Base-by-base conservation (phyloP, 2,888 invertebrate species). In the Agrotis exclamationis region DNA sequence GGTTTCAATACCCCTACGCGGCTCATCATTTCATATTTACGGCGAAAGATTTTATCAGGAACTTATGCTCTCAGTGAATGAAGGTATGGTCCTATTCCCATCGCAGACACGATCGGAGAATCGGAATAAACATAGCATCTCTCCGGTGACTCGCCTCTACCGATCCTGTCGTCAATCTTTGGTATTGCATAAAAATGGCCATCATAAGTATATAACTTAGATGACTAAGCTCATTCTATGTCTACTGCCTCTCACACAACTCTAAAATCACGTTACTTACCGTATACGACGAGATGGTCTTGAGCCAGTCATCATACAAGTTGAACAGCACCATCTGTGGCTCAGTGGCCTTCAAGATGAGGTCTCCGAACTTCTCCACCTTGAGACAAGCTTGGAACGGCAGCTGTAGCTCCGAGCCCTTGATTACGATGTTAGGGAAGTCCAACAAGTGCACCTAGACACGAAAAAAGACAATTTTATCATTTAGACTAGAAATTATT, bases 261-360 rank as follows among this genome's bases (percentile, higher is more conserved):
- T n/a, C n/a, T n/a, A n/a, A 33, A 33, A 14, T 33, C 9, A 20
- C 9, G 9, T 48, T 1, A 56, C 96, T 96, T 85, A 97, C 98
- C 3, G 99, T 99, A 92, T 99, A 99, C 0, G 99, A 99, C 0
- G 99, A 99, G 88, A 99, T 99, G 0, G 99, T 99, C 94, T 99
- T 99, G 71, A 99, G 96, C 99, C 99, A 99, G 94, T 99, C 99
- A 89, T 99, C 99, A 88, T 99, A 99, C 62, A 99, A 96, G 96
- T 99, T 99, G 96, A 99, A 99, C 45, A 99, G 96, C 56, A 99
- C 99, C 99, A 99, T 99, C 96, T 99, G 99, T 0, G 99, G 99
- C 91, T 99, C 99, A 0, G 99, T 99, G 1, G 99, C 99, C 94
- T 99, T 99, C 68, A 99, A 96, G 89, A 99, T 99, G 73, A 99